Evolutionary conservation across 2,113 vertebrate species (phyloP), one percentile per base, ranked within the genome.

Genomic region (Alligator sinensis): DNA sequence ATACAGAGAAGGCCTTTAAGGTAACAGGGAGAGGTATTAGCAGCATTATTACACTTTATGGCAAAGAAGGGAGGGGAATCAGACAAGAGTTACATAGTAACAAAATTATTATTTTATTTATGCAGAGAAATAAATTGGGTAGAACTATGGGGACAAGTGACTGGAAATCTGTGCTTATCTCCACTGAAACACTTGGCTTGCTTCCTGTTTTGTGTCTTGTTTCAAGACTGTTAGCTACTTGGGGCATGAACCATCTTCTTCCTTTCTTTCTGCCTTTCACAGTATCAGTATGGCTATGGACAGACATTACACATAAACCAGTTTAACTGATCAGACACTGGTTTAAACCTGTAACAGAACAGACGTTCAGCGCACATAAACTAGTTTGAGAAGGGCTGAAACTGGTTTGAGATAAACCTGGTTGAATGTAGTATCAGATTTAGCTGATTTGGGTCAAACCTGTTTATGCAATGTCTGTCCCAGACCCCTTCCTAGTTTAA

Each of bases 71-170:
- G 25, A 12, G 70, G 24, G 17, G 11, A 81, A 13, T 38, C 0
- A 28, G 79, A 82, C 75, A 90, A 89, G 86, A 91, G 76, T 38
- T 82, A 86, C 75, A 72, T 14, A 79, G 77, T 59, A 68, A 81
- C 87, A 92, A 66, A 1, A 63, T 34, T 28, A n/a, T 22, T 24
- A 75, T 21, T 21, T 11, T 72, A 72, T 38, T 74, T 34, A 38
- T 24, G 8, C 21, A 38, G 70, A 82, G 63, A 80, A 92, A 84
- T 12, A 59, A 79, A 86, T 88, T 61, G 80, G 24, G 93, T 38
- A 55, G 64, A 91, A 34, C 61, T 72, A 66, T 70, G 14, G n/a
- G 11, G 62, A 70, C 47, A 64, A 84, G 59, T 63, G 80, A 30
- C n/a, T 34, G 62, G 80, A 80, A 75, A 55, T 47, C 47, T 47